Evolutionary conservation across 2,113 vertebrate genomes (phyloP), one percentile per base, ranked within the genome.

Genomic region (Chiloscyllium plagiosum): DNA sequence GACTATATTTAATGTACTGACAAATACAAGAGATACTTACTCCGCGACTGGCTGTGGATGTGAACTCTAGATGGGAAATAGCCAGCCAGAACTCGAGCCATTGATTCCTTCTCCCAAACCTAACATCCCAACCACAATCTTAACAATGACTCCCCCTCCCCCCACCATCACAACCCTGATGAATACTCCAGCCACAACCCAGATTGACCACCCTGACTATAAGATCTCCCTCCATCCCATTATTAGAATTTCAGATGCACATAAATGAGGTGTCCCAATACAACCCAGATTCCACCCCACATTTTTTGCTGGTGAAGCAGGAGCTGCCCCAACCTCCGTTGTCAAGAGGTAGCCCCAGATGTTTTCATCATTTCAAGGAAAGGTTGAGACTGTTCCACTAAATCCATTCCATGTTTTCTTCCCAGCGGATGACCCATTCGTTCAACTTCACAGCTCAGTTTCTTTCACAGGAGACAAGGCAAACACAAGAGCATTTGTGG

Each of bases 401-500:
- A 95, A 26, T 95, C 93, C 93, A 47, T 5, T 94, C 94, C 94
- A 6, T 68, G 37, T 72, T 95, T 95, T 72, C 68, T 72, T 24
- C 12, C 12, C 69, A 29, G 94, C 22, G 4, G 42, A 17, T 76
- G 94, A 72, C 94, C 52, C 42, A 95, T 72, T 95, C 68, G 66
- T 50, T 76, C 68, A 72, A 50, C 94, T 61, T 90, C 87, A 90
- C 87, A 90, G 87, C 87, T 26, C 50, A 95, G 47, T 76, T 95
- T 95, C 20, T 72, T 72, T 70, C 66, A 33, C 94, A 47, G 26
- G 94, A 95, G 66, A 94, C 92, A 94, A 94, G 69, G 65, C 66
- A 47, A 37, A 37, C 65, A 37, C 65, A 94, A 94, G 92, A 70
- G 33, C 13, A 33, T 26, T 95, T 72, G 68, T 52, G 68, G 94